These are phyloP conservation scores for Zoroaster sp. DNA, from an alignment of 53 echinoderm and acorn worm species.

Conservation along the genomic window DNA sequence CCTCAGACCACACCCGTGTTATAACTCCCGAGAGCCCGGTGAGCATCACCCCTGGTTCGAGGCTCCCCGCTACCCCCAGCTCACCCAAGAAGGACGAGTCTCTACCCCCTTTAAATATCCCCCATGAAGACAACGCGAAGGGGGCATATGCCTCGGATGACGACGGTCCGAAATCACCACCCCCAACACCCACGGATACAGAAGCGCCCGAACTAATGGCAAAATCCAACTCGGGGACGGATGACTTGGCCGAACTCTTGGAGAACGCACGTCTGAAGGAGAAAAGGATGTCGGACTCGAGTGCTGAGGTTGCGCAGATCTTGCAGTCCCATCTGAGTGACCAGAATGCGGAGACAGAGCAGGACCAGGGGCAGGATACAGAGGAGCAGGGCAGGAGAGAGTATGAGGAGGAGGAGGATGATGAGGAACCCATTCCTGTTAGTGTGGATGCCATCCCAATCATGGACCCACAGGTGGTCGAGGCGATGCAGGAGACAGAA, in stretches of 20 bases:
- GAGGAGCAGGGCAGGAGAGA: constrained; percentile 6
- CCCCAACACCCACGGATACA: constrained; percentile 79
- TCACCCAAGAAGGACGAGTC: not conserved
- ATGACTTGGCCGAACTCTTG: constrained; percentile 70
- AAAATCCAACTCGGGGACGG: constrained; percentile 46
- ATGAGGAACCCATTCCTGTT: not conserved
- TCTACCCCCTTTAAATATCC: not conserved
- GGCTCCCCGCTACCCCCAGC: not conserved
- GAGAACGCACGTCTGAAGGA: constrained; percentile 77
- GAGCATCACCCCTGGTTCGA: constrained; percentile 77
- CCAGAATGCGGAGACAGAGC: constrained; percentile 26
- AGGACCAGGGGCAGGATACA: not conserved
- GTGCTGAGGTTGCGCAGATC: constrained; percentile 94
- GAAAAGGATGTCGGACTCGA: constrained; percentile 93
- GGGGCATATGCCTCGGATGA: constrained; percentile 49
- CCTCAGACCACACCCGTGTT: constrained; percentile 46
- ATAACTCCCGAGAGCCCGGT: constrained; percentile 76
- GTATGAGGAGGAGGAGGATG: not conserved
- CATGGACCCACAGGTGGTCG: not conserved
- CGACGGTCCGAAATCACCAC: constrained; percentile 79
- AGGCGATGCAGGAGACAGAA: constrained; percentile 14
- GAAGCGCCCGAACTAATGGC: constrained; percentile 49
- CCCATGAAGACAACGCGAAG: constrained; percentile 49
- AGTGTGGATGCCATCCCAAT: not conserved
- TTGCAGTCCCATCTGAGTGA: constrained; percentile 52